These are phyloP conservation scores for Microctenopoma lineatum DNA, from an alignment of 2,797 vertebrate species.

Conservation along the genomic window DNA sequence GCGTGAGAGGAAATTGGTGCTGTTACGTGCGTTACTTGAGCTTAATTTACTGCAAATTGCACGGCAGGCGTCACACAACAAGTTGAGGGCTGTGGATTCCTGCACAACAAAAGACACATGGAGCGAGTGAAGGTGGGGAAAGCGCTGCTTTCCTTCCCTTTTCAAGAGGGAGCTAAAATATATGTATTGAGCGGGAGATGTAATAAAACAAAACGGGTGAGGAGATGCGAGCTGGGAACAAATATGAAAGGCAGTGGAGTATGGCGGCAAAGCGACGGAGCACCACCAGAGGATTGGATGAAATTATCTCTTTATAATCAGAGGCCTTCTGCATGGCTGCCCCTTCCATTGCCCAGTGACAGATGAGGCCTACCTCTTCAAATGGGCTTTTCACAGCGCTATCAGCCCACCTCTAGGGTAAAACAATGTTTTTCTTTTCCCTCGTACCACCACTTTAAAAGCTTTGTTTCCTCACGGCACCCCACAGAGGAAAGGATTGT, in stretches of 20 bases:
- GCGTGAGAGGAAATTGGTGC: constrained; percentile 8
- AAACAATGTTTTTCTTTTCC: constrained; percentile 78
- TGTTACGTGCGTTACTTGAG: constrained; percentile 54
- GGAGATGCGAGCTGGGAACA: constrained; percentile 77
- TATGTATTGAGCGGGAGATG: constrained; percentile 78
- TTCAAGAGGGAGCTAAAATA: constrained; percentile 75
- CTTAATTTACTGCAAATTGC: constrained; percentile 74
- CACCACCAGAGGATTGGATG: constrained; percentile 75
- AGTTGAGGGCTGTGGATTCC: constrained; percentile 73
- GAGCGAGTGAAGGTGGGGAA: constrained; percentile 27
- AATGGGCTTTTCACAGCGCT: constrained; percentile 75
- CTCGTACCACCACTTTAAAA: constrained; percentile 68
- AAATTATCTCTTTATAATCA: constrained; percentile 85
- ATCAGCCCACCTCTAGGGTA: constrained; percentile 75
- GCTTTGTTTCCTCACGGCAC: constrained; percentile 61
- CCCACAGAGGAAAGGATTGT: constrained; percentile 48
- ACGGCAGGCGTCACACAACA: constrained; percentile 74
- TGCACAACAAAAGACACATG: constrained; percentile 70
- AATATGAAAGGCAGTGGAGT: constrained; percentile 79
- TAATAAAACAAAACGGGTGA: constrained; percentile 78
- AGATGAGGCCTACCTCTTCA: constrained; percentile 80
- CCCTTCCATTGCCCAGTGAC: constrained; percentile 78
- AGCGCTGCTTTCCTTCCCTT: constrained; percentile 59
- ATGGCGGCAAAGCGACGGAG: constrained; percentile 75
- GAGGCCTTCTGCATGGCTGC: constrained; percentile 79